Percentiles rank a stretch among this genome's conserved stretches.
Conservation (phyloP, 2,113 vertebrate species). For the Misgurnus anguillicaudatus region DNA sequence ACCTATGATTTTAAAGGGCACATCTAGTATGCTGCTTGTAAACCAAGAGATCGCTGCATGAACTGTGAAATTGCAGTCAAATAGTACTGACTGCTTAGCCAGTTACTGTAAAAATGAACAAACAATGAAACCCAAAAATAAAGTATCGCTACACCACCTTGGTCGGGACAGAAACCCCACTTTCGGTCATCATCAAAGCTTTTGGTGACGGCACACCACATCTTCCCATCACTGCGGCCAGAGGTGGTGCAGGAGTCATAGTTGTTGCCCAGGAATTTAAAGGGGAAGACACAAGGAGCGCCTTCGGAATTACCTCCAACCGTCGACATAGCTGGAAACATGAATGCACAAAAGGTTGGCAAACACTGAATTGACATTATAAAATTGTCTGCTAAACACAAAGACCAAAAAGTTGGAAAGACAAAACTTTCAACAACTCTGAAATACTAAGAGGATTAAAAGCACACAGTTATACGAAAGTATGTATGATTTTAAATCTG, state of each 20-base stretch:
- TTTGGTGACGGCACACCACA: slow-evolving; percentile 86
- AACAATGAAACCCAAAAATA: neutral
- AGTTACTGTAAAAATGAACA: neutral
- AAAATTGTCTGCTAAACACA: too few relatives aligned
- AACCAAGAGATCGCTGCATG: neutral
- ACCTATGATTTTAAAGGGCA: neutral
- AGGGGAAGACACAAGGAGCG: slow-evolving; percentile 90
- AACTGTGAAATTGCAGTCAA: neutral
- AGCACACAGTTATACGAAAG: too few relatives aligned
- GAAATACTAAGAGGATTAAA: too few relatives aligned
- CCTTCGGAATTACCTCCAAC: slow-evolving; percentile 93
- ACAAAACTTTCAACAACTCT: too few relatives aligned
- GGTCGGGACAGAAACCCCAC: slow-evolving; percentile 97
- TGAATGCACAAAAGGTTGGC: neutral
- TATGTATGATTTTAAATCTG: slow-evolving; percentile 15
- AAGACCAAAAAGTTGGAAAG: too few relatives aligned
- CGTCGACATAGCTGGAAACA: slow-evolving; percentile 86
- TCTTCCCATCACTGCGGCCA: slow-evolving; percentile 88
- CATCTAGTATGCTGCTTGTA: too few relatives aligned
- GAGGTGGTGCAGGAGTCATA: slow-evolving; percentile 88
- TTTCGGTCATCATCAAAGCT: slow-evolving; percentile 95
- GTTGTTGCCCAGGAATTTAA: slow-evolving; percentile 87
- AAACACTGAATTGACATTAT: neutral
- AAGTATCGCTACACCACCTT: slow-evolving; percentile 75
- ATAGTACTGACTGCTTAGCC: neutral